These are phyloP conservation scores for Dusona sp. DNA, from an alignment of 2,888 invertebrate genomes.

Conservation along the genomic window DNA sequence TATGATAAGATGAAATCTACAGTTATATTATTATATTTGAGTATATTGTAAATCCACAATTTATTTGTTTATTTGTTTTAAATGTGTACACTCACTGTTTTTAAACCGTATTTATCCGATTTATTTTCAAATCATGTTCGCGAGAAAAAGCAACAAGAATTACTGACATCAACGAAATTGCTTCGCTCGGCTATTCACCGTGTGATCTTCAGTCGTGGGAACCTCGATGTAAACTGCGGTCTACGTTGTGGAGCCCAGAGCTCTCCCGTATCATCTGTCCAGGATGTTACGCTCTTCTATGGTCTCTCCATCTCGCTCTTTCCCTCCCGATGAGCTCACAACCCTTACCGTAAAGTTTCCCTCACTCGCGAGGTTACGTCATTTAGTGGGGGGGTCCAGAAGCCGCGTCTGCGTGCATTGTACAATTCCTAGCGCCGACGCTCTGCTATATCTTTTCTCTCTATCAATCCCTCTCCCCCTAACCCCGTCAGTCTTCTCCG, in stretches of 20 bases:
- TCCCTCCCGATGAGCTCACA: slow-evolving; percentile 49
- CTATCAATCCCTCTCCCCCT: not conserved
- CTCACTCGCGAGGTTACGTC: slow-evolving; percentile 49
- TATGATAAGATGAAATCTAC: not conserved
- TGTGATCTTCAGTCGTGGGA: slow-evolving; percentile 52
- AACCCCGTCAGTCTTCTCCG: not conserved
- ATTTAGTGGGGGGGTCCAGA: slow-evolving; percentile 63
- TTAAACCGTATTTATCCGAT: not conserved
- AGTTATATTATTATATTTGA: not conserved
- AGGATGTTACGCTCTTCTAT: slow-evolving; percentile 47
- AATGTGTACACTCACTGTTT: not conserved
- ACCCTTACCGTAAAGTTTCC: slow-evolving; percentile 12
- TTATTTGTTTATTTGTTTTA: not conserved
- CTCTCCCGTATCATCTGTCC: slow-evolving; percentile 71
- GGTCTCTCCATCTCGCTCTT: slow-evolving; percentile 58
- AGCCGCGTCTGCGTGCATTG: slow-evolving; percentile 76
- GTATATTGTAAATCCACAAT: slow-evolving; percentile 8
- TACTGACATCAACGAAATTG: not conserved
- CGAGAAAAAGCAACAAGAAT: not conserved
- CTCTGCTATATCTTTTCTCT: slow-evolving; percentile 43
- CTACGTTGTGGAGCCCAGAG: slow-evolving; percentile 65
- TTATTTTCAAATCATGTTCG: slow-evolving; percentile 1
- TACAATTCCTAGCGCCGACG: slow-evolving; percentile 50
- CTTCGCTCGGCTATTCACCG: slow-evolving; percentile 17
- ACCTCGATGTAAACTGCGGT: slow-evolving; percentile 61